A percentile compares a stretch with the other conserved stretches of the same genome.
Evolutionary conservation across 2,113 vertebrate species (phyloP).

Genomic region (Serilophus lunatus): DNA sequence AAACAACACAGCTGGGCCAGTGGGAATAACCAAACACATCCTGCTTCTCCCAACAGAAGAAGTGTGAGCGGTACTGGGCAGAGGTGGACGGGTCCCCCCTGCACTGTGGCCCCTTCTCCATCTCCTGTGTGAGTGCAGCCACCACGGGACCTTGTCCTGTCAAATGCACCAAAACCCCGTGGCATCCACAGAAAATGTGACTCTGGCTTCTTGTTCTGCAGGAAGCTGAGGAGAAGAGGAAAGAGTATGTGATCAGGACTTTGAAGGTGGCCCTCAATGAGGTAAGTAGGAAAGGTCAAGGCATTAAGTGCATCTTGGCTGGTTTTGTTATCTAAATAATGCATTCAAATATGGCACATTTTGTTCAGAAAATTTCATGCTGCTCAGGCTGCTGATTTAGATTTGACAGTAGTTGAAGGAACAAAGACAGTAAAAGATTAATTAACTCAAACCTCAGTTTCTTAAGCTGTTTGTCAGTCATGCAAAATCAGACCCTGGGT

Average conservation of each 20-base stretch:
- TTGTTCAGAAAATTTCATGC: neutral
- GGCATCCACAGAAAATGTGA: neutral
- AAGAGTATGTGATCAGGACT: constrained; percentile 83
- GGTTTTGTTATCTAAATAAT: neutral
- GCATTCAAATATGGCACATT: neutral
- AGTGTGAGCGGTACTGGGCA: constrained; percentile 94
- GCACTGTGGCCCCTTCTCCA: constrained; percentile 79
- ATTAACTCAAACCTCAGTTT: neutral
- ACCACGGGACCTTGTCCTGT: neutral
- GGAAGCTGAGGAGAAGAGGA: constrained; percentile 85
- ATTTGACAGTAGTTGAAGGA: neutral
- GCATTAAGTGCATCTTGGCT: neutral
- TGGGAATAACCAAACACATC: neutral
- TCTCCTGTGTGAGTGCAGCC: constrained; percentile 85
- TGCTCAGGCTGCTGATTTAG: neutral
- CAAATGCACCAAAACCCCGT: rapidly evolving
- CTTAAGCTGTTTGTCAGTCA: neutral
- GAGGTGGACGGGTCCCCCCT: constrained; percentile 64
- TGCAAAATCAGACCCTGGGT: neutral
- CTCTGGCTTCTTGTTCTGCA: constrained; percentile 50
- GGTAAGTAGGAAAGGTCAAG: constrained; percentile 74
- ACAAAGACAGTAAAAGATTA: neutral
- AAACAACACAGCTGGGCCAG: neutral
- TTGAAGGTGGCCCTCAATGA: constrained; percentile 80
- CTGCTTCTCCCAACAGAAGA: constrained; percentile 82